phyloP scores from a whole-genome alignment of 2,113 vertebrate genomes.

The Catagonus wagneri region DNA sequence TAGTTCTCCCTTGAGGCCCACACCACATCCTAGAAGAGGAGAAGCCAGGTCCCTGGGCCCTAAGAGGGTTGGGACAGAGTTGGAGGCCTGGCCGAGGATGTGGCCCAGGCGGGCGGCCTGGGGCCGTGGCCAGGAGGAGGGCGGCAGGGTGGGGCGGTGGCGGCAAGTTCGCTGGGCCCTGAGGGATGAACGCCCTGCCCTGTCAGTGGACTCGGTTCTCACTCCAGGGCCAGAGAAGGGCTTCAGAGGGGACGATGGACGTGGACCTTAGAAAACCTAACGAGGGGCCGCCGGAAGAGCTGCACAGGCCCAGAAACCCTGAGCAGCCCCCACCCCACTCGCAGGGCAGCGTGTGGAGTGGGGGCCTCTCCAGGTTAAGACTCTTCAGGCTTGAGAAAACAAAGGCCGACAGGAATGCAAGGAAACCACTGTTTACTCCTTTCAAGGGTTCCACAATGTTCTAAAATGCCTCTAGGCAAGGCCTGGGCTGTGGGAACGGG shows the following conservation, averaged over 20 bases:
- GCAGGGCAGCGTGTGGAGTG: background rate
- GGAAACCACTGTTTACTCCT: constrained; percentile 72
- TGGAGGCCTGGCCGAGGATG: background rate
- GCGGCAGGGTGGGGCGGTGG: rapidly evolving
- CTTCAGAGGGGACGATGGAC: background rate
- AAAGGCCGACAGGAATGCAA: constrained; percentile 47
- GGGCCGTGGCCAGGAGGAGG: background rate
- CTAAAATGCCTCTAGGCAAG: background rate
- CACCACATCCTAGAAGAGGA: constrained; percentile 70
- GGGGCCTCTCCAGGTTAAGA: constrained; percentile 3
- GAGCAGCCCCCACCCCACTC: background rate
- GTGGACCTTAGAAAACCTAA: background rate
- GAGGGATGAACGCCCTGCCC: background rate
- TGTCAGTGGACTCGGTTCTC: background rate
- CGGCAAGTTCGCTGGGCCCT: background rate
- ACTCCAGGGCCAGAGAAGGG: background rate
- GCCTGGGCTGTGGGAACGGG: background rate
- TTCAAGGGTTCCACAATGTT: constrained; percentile 16
- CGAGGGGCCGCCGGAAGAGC: background rate
- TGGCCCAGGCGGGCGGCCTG: background rate
- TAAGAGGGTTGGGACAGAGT: background rate
- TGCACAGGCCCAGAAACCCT: background rate
- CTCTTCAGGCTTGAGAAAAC: constrained; percentile 49
- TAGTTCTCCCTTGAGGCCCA: constrained; percentile 65
- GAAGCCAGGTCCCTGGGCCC: constrained; percentile 50